A percentile compares a stretch with the other conserved stretches of the same genome.
Conservation (phyloP, 2,113 vertebrate genomes). For the Xiphorhynchus elegans region DNA sequence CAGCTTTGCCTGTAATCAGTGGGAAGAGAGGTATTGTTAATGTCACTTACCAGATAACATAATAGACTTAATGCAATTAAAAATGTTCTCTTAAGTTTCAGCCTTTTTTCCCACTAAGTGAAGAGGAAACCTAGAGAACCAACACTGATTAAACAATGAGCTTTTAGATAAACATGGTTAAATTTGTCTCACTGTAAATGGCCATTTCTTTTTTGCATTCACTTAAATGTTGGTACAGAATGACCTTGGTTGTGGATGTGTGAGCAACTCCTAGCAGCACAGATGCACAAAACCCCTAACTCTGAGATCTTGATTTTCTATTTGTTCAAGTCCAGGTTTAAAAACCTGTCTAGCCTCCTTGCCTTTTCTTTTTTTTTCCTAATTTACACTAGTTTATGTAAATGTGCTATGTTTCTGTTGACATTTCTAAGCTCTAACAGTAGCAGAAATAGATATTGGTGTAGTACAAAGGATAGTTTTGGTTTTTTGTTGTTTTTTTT, state of each 20-base stretch:
- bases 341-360: not conserved
- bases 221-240: not conserved
- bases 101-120: not conserved
- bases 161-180: not conserved
- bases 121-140: not conserved
- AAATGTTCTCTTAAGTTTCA: not conserved
- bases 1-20: not conserved
- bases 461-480: not conserved
- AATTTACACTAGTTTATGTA: not conserved
- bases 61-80: not conserved
- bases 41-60: not conserved
- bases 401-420: not conserved
- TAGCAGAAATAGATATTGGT: not conserved
- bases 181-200: not conserved
- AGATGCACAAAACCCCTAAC: not conserved
- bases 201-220: not conserved
- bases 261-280: not conserved
- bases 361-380: not conserved
- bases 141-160: not conserved
- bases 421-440: not conserved
- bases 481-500: not conserved
- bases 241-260: not conserved
- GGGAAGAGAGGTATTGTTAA: not conserved
- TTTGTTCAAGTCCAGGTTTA: not conserved
- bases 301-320: not conserved